Percentiles rank a stretch among this genome's conserved stretches.
Conservation (phyloP, 2,797 vertebrate genomes). For the Galaxias olidus region DNA sequence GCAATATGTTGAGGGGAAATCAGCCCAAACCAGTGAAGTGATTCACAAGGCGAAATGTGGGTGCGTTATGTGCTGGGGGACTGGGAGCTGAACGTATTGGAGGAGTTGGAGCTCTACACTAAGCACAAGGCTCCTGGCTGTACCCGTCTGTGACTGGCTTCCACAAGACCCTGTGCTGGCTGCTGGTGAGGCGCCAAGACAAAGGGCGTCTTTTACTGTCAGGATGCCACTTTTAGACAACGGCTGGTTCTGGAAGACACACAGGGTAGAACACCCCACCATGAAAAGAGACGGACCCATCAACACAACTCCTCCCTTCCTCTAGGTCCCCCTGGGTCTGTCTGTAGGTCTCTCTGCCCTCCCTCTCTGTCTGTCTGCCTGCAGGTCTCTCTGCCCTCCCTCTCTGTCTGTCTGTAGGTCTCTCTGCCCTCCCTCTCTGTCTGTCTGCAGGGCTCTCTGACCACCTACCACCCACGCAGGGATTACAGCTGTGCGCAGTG, state of each 20-base stretch:
- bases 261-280: background rate
- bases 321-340: conserved; percentile 14
- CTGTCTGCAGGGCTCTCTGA: background rate
- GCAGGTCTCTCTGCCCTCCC: background rate
- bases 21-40: conserved; percentile 26
- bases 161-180: background rate
- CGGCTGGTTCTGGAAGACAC: conserved; percentile 11
- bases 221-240: conserved; percentile 7
- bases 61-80: conserved; percentile 5
- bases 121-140: background rate
- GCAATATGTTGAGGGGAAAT: conserved; percentile 22
- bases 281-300: conserved; percentile 24
- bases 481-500: conserved; percentile 53
- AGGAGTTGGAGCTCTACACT: background rate
- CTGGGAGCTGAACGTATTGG: background rate
- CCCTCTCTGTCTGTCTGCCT: conserved; percentile 5
- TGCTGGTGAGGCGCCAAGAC: background rate
- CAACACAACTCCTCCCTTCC: conserved; percentile 22
- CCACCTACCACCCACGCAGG: conserved; percentile 42
- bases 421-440: background rate
- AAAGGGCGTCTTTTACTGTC: background rate
- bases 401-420: conserved; percentile 13
- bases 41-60: conserved; percentile 17
- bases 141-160: background rate
- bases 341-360: conserved; percentile 14